Evolutionary conservation across 1,140 invertebrate genomes (phyloP), one percentile per base, ranked within the genome.

Genomic region (Helicoverpa zea): DNA sequence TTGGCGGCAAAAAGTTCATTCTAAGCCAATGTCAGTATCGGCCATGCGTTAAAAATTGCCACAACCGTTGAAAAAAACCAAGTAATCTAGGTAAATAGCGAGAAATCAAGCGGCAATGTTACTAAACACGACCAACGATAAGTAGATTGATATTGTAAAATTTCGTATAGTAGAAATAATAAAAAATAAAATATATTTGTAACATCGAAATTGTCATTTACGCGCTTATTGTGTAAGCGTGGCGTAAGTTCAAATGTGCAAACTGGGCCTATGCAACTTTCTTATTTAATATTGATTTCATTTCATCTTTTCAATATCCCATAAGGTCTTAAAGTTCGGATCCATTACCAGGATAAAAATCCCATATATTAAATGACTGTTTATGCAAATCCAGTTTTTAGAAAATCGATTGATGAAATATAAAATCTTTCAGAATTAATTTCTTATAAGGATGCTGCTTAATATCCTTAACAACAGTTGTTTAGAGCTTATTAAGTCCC

Each of bases 1-100:
- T 90, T 90, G 85, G 81, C 84, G 83, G 81, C 82, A 89, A 89
- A 94, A 94, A 93, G 85, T 87, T 68, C 73, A 79, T 66, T 78
- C 51, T 43, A 59, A 76, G 81, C 87, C 93, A 94, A 94, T 94
- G 93, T 91, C 93, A 93, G 56, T 80, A 64, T 75, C 92, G 84
- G 74, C 88, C 89, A 92, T 90, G 91, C 93, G 93, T 93, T 88
- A 92, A 90, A 85, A 86, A 88, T 91, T 94, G 91, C 81, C 87
- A 88, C 91, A 94, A 92, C 87, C 84, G 75, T 77, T 68, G 78
- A 82, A 91, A 94, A 93, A 92, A 93, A 90, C 85, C 89, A 87
- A 88, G 86, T 92, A 93, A 93, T 93, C 89, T 91, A 78, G 87
- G 88, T 93, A 94, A 94, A 93, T 88, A 94, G 89, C 92, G 90